Conservation (phyloP, 2,888 invertebrate species). For the Caenorhabditis panamensis region DNA sequence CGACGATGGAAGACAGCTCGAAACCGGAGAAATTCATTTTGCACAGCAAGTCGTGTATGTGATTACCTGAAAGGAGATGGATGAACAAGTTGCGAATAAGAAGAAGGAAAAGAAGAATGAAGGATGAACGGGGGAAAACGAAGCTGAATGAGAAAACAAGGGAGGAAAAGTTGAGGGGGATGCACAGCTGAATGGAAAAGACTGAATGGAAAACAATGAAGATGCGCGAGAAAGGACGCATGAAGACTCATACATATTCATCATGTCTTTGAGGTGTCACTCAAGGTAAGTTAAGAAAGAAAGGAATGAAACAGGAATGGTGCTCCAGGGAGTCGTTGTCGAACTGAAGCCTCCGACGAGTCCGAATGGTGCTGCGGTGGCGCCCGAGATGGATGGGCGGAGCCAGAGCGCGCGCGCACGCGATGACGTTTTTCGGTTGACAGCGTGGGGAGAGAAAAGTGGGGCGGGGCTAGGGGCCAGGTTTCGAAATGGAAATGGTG, state of each 20-base stretch:
- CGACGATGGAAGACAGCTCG: conserved; percentile 53
- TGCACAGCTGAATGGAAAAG: not conserved
- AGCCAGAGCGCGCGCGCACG: conserved; percentile 13
- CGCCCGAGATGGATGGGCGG: conserved; percentile 2
- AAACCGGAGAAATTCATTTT: conserved; percentile 55
- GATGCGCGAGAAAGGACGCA: not conserved
- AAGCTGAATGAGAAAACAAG: not conserved
- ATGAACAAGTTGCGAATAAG: not conserved
- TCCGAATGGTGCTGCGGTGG: conserved; percentile 34
- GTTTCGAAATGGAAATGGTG: not conserved
- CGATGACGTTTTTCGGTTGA: conserved; percentile 19
- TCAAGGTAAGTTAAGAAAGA: conserved; percentile 1
- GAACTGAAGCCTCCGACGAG: not conserved
- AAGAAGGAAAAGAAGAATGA: not conserved
- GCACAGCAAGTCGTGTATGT: conserved; percentile 6
- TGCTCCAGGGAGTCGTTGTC: conserved; percentile 31
- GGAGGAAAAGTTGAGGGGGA: not conserved
- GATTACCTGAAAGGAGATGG: conserved; percentile 32
- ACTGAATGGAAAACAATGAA: conserved; percentile 22
- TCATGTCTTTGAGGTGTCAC: conserved; percentile 16
- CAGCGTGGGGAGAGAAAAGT: conserved; percentile 1
- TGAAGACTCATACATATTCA: conserved; percentile 24
- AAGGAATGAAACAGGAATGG: no score
- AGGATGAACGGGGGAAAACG: not conserved
- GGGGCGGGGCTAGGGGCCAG: not conserved